These are phyloP conservation scores for Corydoras sp. DNA, from an alignment of 2,113 vertebrate species.

Conservation along the genomic window DNA sequence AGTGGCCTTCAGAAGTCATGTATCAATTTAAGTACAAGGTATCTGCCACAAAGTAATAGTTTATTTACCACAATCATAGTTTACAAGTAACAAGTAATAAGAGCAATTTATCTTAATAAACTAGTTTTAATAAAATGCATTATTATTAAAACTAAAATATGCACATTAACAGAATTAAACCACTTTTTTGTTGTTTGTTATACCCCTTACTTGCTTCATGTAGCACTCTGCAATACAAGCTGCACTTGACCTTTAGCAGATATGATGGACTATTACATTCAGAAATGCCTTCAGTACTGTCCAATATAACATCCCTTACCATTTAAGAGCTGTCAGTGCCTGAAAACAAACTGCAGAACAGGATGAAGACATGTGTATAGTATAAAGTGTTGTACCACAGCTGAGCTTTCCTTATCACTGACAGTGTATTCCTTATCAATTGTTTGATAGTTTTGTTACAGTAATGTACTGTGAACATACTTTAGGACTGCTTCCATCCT, in stretches of 20 bases:
- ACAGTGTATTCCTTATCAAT: neutral
- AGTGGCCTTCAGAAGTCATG: no score
- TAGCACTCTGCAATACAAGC: neutral
- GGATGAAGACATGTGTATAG: conserved; percentile 19
- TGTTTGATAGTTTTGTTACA: conserved; percentile 6
- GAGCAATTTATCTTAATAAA: no score
- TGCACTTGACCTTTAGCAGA: conserved; percentile 36
- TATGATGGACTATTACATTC: conserved; percentile 25
- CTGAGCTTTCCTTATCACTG: conserved; percentile 9
- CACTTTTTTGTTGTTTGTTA: neutral
- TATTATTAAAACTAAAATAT: no score
- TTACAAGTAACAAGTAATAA: no score
- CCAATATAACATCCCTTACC: conserved; percentile 1
- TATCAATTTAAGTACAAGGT: no score
- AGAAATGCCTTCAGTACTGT: conserved; percentile 12
- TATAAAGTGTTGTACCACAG: neutral
- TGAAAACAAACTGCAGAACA: conserved; percentile 25
- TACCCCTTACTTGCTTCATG: conserved; percentile 13
- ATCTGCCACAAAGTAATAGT: no score
- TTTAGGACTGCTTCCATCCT: no score
- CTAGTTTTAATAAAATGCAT: no score
- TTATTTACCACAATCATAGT: no score
- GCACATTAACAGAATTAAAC: no score
- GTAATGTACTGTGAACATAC: neutral
- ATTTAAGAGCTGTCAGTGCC: neutral